Conservation (phyloP, 2,113 vertebrate genomes). For the Turnix velox region DNA sequence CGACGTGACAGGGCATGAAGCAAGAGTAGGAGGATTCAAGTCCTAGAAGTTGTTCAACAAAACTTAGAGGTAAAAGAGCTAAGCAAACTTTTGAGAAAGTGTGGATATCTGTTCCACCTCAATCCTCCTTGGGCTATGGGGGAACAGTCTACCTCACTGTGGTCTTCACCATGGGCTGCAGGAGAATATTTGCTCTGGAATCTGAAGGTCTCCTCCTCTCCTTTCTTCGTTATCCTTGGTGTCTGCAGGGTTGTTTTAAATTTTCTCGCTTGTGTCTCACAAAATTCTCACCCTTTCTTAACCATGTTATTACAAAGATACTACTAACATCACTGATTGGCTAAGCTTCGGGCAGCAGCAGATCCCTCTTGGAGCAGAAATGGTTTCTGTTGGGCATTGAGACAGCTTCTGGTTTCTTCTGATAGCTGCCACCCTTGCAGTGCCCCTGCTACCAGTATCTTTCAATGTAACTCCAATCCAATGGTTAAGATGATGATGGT, state of each 20-base stretch:
- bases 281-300: not conserved
- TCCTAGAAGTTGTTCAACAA: too few species aligned
- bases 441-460: not conserved
- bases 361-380: not conserved
- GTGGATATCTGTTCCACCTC: not conserved
- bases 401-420: not conserved
- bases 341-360: not conserved
- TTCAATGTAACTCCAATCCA: not conserved
- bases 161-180: not conserved
- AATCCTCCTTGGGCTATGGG: not conserved
- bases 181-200: not conserved
- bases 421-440: not conserved
- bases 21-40: too few species aligned
- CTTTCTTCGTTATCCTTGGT: not conserved
- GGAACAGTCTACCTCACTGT: accelerated
- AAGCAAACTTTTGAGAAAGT: too few species aligned
- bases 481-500: not conserved
- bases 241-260: not conserved
- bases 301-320: not conserved
- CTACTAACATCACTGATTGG: not conserved
- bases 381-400: not conserved
- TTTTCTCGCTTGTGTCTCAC: not conserved
- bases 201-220: not conserved
- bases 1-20: too few species aligned
- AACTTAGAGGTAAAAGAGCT: too few species aligned